Evolutionary conservation across 1,140 invertebrate species (phyloP).

Genomic region (Aphelinus atriplicis): DNA sequence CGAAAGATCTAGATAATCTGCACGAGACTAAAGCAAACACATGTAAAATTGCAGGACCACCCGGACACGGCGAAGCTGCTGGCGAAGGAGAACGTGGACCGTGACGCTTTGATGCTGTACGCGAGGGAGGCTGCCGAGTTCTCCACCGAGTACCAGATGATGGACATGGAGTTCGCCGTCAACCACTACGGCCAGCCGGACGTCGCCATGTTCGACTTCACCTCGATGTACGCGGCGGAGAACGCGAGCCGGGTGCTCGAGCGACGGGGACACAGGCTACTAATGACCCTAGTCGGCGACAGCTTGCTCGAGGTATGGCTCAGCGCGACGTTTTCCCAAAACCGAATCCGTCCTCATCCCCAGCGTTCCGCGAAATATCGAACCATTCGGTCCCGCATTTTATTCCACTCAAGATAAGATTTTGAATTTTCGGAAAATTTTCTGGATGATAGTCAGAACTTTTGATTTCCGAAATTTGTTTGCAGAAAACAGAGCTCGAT

Average conservation of each 20-base stretch:
- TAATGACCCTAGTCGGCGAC: slow-evolving; percentile 94
- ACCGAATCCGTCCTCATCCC: too few species aligned
- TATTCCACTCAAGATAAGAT: too few species aligned
- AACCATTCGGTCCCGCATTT: too few species aligned
- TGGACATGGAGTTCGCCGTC: slow-evolving; percentile 92
- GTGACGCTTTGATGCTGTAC: slow-evolving; percentile 88
- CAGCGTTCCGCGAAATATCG: too few species aligned
- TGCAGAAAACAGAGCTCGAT: too few species aligned
- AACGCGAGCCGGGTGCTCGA: slow-evolving; percentile 89
- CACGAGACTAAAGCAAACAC: neutral
- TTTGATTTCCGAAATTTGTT: too few species aligned
- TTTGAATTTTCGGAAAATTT: too few species aligned
- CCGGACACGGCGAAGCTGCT: slow-evolving; percentile 89
- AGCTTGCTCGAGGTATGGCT: slow-evolving; percentile 85
- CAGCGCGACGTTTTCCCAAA: too few species aligned
- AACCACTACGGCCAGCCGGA: slow-evolving; percentile 98
- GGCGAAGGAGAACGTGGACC: slow-evolving; percentile 89
- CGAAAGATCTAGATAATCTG: neutral
- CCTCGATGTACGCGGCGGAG: slow-evolving; percentile 97
- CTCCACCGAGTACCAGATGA: slow-evolving; percentile 91
- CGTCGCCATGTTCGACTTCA: slow-evolving; percentile 99
- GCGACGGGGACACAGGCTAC: slow-evolving; percentile 79
- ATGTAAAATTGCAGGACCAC: slow-evolving; percentile 75
- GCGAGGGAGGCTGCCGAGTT: slow-evolving; percentile 96
- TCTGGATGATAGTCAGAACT: too few species aligned